Evolutionary conservation across 35 echinoderm and acorn worm genomes (phyloP), one percentile per base, ranked within the genome.

Genomic region (Ptychodera flava): DNA sequence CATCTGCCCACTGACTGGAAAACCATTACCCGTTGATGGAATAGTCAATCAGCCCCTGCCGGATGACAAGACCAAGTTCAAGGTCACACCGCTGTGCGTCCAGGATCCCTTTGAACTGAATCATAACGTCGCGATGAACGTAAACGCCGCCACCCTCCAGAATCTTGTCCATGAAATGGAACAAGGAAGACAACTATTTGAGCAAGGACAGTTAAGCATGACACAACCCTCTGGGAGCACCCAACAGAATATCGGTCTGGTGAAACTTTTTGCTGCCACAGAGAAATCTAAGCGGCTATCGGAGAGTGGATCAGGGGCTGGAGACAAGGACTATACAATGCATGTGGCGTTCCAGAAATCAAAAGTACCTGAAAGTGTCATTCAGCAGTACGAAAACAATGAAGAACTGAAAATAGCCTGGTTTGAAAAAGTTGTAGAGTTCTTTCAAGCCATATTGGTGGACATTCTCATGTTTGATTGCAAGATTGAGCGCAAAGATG

Each of bases 81-180:
- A 90, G 85, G 32, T 77, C 34, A 86, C 90, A 1, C 53, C 85
- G 30, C 14, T 94, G 33, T 94, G 94, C 85, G 91, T 99, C 33
- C 92, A 94, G 86, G 96, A 99, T 84, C 96, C 96, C 14, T 83
- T 99, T 33, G 96, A 99, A 36, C 85, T 94, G 16, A 84, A 81
- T 27, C 96, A 99, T 34, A 99, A 99, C 78, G 90, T 94, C 28
- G 80, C 95, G n/a, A 77, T 90, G 75, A 97, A 97, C 79, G 92
- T 97, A 32, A 97, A 93, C 79, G 45, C 45, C 6, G 45, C 22
- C 45, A 64, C 45, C 6, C 22, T 64, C 6, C 6, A 64, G 22
- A 64, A 6, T 12, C 22, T 64, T 64, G 22, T 64, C 6, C 45
- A 64, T 6, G 45, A 64, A 64, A 64, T 64, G 22, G 45, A 64